These are phyloP conservation scores for Glyphotaelius pellucidus DNA, from an alignment of 2,888 invertebrate species.

Conservation along the genomic window DNA sequence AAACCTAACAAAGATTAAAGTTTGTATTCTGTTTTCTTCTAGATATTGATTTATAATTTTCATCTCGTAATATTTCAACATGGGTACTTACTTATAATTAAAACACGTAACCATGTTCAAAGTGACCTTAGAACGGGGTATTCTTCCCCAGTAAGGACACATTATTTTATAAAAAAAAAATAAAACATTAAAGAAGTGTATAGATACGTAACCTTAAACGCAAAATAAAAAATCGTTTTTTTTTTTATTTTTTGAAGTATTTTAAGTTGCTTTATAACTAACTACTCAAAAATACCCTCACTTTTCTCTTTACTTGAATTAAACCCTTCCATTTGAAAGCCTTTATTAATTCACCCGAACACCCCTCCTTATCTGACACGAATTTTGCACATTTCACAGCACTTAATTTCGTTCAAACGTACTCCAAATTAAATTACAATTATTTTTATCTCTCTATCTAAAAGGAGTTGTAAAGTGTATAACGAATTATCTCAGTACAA, in stretches of 20 bases:
- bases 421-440: slow-evolving; percentile 2
- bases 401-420: background rate
- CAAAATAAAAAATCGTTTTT: background rate
- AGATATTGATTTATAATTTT: too few relatives aligned
- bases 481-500: background rate
- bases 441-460: background rate
- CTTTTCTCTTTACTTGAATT: background rate
- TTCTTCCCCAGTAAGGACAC: too few relatives aligned
- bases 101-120: too few relatives aligned
- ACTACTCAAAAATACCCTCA: background rate
- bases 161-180: too few relatives aligned
- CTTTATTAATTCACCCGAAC: background rate
- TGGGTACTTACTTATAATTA: too few relatives aligned
- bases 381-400: background rate
- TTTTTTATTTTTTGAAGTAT: background rate
- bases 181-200: too few relatives aligned
- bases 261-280: background rate
- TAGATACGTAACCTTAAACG: background rate
- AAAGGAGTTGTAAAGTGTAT: background rate
- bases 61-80: too few relatives aligned
- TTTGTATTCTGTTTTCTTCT: too few relatives aligned
- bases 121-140: too few relatives aligned
- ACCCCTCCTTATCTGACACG: background rate
- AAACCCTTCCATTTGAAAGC: background rate
- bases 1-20: too few relatives aligned